phyloP scores from a whole-genome alignment of 1,140 invertebrate genomes.

The Galendromus occidentalis region DNA sequence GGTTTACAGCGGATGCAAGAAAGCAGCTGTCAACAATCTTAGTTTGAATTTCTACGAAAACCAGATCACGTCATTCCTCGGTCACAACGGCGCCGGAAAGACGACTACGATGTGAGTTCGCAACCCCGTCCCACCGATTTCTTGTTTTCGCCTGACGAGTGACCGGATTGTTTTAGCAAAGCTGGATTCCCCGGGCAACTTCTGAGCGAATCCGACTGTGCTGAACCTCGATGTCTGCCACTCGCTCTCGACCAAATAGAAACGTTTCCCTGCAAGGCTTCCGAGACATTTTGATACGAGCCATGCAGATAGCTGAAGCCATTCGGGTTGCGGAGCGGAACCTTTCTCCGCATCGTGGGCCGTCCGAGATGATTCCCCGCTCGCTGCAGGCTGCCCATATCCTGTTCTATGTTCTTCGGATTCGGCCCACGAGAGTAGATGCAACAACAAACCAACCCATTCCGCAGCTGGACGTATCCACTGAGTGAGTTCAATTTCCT shows the following conservation, averaged over 20 bases:
- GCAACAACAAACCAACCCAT: not conserved
- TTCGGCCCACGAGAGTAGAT: not conserved
- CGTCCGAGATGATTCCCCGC: not conserved
- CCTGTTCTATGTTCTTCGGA: slow-evolving; percentile 2
- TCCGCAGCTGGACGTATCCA: slow-evolving; percentile 17
- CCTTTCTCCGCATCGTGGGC: too few relatives aligned
- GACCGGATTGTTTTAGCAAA: too few relatives aligned
- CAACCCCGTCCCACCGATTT: too few relatives aligned
- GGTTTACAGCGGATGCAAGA: slow-evolving; percentile 32
- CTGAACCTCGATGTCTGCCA: too few relatives aligned
- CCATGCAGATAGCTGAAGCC: too few relatives aligned
- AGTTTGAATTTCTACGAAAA: slow-evolving; percentile 37
- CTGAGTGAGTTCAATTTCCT: slow-evolving; percentile 6
- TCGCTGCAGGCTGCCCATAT: not conserved
- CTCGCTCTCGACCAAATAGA: too few relatives aligned
- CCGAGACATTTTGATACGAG: too few relatives aligned
- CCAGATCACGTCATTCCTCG: slow-evolving; percentile 41
- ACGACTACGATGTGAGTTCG: slow-evolving; percentile 37
- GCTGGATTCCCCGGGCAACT: too few relatives aligned
- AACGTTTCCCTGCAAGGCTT: too few relatives aligned
- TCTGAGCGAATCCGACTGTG: too few relatives aligned
- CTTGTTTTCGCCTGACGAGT: too few relatives aligned
- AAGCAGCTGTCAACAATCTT: slow-evolving; percentile 36
- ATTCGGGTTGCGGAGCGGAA: too few relatives aligned
- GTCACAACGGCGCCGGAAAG: slow-evolving; percentile 44